Conservation (phyloP, 2,797 vertebrate genomes). For the Serranus cabrilla region DNA sequence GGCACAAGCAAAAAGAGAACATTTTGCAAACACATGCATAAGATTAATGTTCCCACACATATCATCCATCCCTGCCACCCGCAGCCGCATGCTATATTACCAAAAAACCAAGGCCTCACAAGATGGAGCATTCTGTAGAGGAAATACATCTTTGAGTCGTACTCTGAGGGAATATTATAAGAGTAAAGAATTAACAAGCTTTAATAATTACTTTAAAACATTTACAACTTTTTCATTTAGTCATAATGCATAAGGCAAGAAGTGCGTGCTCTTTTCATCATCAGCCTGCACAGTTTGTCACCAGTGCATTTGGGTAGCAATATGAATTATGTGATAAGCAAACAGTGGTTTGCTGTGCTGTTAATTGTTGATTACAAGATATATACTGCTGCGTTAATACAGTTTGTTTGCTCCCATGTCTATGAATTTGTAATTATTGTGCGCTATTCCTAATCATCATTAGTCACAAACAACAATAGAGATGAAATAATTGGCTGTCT, state of each 20-base stretch:
- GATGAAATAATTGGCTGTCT: constrained; percentile 72
- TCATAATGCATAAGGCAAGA: constrained; percentile 34
- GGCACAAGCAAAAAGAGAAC: constrained; percentile 64
- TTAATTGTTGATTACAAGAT: constrained; percentile 83
- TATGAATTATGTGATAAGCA: constrained; percentile 78
- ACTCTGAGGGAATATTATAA: constrained; percentile 45
- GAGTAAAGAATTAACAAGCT: constrained; percentile 62
- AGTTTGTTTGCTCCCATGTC: constrained; percentile 73
- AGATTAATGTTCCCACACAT: constrained; percentile 79
- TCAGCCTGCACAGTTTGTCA: constrained; percentile 56
- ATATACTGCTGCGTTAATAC: constrained; percentile 66
- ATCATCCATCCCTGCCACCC: constrained; percentile 76
- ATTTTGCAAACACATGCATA: constrained; percentile 80
- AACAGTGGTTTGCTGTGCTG: constrained; percentile 63
- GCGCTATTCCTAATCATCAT: constrained; percentile 73
- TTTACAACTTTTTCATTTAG: constrained; percentile 61
- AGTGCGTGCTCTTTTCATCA: constrained; percentile 54
- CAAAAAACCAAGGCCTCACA: constrained; percentile 61
- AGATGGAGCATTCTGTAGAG: constrained; percentile 65
- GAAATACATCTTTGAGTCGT: constrained; percentile 65
- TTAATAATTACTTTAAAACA: constrained; percentile 55
- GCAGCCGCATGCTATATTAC: constrained; percentile 64
- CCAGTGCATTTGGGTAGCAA: constrained; percentile 36
- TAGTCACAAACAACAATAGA: constrained; percentile 76
- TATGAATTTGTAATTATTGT: constrained; percentile 77